Conservation (phyloP, 2,113 vertebrate genomes). For the Pygoscelis adeliae region DNA sequence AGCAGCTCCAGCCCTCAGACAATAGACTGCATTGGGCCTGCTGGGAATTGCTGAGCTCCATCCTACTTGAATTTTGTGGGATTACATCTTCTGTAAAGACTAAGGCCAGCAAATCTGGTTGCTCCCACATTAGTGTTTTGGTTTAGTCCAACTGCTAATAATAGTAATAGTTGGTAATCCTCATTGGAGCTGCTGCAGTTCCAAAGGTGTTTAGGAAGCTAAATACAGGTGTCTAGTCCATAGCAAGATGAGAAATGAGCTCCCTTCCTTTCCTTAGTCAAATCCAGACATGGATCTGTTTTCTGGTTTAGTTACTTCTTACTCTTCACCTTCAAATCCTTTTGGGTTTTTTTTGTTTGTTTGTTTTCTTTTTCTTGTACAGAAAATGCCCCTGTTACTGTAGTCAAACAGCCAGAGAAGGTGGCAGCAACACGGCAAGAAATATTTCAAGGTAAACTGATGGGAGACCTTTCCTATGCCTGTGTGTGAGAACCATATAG, state of each 20-base stretch:
- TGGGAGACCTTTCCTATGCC: neutral
- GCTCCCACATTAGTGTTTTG: neutral
- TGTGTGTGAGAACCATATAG: neutral
- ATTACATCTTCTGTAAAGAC: neutral
- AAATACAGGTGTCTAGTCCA: neutral
- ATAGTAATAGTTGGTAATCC: neutral
- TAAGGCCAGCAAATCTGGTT: neutral
- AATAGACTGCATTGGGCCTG: neutral
- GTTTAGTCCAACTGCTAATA: neutral
- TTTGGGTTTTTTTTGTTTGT: neutral
- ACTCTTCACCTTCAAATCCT: neutral
- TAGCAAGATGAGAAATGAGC: neutral
- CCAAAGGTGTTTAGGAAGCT: neutral
- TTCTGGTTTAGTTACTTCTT: neutral
- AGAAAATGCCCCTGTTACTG: conserved; percentile 73
- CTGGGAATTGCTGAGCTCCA: neutral
- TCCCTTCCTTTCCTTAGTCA: neutral
- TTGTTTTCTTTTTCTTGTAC: neutral
- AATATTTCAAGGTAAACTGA: conserved; percentile 82
- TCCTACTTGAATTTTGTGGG: neutral
- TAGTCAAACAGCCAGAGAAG: conserved; percentile 80
- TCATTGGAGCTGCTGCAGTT: neutral
- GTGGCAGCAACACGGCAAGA: conserved; percentile 82
- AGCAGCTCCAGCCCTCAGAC: neutral
- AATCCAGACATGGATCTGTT: neutral